Evolutionary conservation across 2,888 invertebrate species (phyloP), one percentile per base, ranked within the genome.

Genomic region (Trachelus tabidus): DNA sequence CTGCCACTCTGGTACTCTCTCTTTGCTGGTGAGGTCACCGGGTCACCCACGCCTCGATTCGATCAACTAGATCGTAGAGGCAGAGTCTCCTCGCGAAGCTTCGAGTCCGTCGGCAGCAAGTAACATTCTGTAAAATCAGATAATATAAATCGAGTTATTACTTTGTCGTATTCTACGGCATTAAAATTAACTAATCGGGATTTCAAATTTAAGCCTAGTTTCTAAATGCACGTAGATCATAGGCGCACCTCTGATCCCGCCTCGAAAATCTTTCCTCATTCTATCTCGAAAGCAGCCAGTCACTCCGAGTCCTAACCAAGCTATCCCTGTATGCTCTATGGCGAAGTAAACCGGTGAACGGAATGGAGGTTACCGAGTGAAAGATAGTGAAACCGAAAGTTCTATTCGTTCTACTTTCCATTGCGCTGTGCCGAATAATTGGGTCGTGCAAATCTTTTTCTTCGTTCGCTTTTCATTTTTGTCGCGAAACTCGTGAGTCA

Each of bases 331-430:
- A 15, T 35, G 35, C 15, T 15, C 40, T 56, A 56, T 56, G 56
- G 2, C 84, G 81, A 82, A 80, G 78, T 75, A 76, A 75, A 68
- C n/a, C 76, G 76, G 69, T 68, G 40, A 73, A 35, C 37, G 78
- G 81, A 84, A 86, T 85, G 79, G 86, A 85, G 86, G 85, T 85
- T 86, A 83, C 81, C 81, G 80, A 87, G 88, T 84, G 87, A 87
- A 87, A 88, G 87, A 88, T 84, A 85, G 87, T 87, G 87, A 91
- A 91, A 90, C 85, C 84, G 89, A 90, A 89, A 89, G 90, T 90
- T 87, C 71, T 84, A 82, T 83, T 85, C 88, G 90, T 86, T 89
- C 90, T 85, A 90, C 90, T 90, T 90, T 89, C 90, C 88, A 88
- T 86, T 86, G 83, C 79, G 81, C 82, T 76, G 76, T 79, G 79